These are phyloP conservation scores for Clostera curtula DNA, from an alignment of 2,888 invertebrate genomes.

Conservation along the genomic window DNA sequence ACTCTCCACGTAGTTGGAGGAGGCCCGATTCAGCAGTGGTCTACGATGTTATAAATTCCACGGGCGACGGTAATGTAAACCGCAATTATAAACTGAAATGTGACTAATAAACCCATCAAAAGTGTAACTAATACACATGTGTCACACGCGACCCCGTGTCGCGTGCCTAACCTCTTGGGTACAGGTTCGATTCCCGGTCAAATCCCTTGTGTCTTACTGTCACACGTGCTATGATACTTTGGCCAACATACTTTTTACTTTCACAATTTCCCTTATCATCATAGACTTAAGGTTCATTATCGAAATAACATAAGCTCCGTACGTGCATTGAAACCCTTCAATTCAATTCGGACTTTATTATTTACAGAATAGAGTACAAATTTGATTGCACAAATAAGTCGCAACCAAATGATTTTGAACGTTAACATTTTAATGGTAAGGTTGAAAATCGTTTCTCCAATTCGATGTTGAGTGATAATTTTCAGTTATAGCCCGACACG, in stretches of 20 bases:
- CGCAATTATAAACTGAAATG: background rate
- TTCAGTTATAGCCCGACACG: conserved; percentile 8
- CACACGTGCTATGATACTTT: conserved; percentile 1
- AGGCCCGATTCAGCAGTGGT: no score
- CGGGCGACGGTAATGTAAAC: no score
- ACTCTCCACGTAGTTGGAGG: no score
- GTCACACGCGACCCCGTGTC: background rate
- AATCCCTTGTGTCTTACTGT: conserved; percentile 11
- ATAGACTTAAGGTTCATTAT: background rate
- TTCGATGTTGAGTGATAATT: background rate
- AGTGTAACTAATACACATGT: background rate
- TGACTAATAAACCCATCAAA: background rate
- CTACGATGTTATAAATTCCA: no score
- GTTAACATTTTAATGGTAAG: no score
- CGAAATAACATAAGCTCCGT: background rate
- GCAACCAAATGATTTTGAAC: background rate
- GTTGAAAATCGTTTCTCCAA: background rate
- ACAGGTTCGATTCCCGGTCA: conserved; percentile 19
- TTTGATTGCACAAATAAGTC: background rate
- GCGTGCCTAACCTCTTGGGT: conserved; percentile 24
- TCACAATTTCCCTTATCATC: background rate
- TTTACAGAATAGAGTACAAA: no score
- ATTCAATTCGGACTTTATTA: no score
- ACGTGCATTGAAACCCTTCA: background rate
- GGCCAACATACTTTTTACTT: background rate